Evolutionary conservation across 2,113 vertebrate species (phyloP), one percentile per base, ranked within the genome.

Genomic region (Anoura caudifer): DNA sequence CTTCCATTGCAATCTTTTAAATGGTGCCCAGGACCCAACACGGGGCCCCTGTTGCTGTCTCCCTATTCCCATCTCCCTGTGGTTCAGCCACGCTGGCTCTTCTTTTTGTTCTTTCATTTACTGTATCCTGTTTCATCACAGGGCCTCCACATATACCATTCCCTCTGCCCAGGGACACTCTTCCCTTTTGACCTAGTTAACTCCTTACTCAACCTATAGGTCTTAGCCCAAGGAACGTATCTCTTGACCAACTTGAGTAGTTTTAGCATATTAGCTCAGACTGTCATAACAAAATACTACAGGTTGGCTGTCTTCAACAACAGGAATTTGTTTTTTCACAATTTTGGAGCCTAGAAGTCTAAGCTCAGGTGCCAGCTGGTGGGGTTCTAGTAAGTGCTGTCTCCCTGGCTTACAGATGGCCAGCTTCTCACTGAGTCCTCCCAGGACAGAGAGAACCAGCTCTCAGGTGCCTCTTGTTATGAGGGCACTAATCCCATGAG

Each of bases 251-350:
- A 4, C 22, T 28, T 72, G 24, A 24, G 4, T 61, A 20, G 24
- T 26, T 0, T 10, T 67, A 20, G 41, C 12, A 0, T 14, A 4
- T n/a, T 5, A 24, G 2, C 17, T 0, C 1, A 2, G 4, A 43
- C 28, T 52, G 38, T 52, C n/a, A 3, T 82, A 47, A 24, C 16
- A 50, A 92, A 20, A n/a, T 26, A 7, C 38, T 38, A 10, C 14
- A 31, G 47, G 5, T 26, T 13, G 11, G 15, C 28, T 22, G 4
- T 6, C 54, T 36, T 81, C 14, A 45, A 59, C 20, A 31, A n/a
- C 24, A 61, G 47, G 33, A 16, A 73, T 8, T 19, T 4, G 20
- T 24, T 61, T 31, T 20, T 33, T 77, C 52, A 41, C 20, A 45
- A 0, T 91, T 86, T 45, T 9, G 54, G 77, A 54, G n/a, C 14